Evolutionary conservation across 2,888 invertebrate species (phyloP).

Genomic region (Megalurothrips usitatus): DNA sequence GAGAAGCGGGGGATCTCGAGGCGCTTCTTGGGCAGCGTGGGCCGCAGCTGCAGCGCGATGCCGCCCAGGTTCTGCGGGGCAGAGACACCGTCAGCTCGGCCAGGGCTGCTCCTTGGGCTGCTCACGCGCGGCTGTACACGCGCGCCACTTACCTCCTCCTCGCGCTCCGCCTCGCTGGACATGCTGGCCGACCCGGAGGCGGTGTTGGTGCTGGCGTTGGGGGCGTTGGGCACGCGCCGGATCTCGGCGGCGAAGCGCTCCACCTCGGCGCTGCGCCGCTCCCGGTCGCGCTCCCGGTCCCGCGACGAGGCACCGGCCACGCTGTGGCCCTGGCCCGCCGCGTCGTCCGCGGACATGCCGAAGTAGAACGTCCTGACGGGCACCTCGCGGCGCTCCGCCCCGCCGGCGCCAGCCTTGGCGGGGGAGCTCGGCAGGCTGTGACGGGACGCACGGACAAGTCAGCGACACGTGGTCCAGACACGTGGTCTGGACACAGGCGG

Average conservation of each 20-base stretch:
- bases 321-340: slow-evolving; percentile 1
- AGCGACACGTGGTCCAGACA: background rate
- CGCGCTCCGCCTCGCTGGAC: slow-evolving; percentile 37
- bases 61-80: slow-evolving; percentile 44
- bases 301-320: background rate
- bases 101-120: too few species aligned
- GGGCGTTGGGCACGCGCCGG: slow-evolving; percentile 40
- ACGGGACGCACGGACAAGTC: background rate
- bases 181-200: slow-evolving; percentile 43
- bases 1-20: slow-evolving; percentile 74
- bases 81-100: background rate
- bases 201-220: slow-evolving; percentile 33
- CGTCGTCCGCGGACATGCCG: slow-evolving; percentile 61
- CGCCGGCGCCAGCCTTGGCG: background rate
- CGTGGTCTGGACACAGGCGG: too few species aligned
- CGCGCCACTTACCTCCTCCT: slow-evolving; percentile 35
- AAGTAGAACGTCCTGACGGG: slow-evolving; percentile 67
- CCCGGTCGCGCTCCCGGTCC: slow-evolving; percentile 28
- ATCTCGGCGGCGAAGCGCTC: slow-evolving; percentile 44
- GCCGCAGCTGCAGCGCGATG: slow-evolving; percentile 67
- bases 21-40: slow-evolving; percentile 74
- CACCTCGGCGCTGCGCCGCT: slow-evolving; percentile 29
- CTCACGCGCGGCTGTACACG: too few species aligned
- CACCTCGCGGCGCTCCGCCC: slow-evolving; percentile 25
- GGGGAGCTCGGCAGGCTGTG: slow-evolving; percentile 28